phyloP scores from a whole-genome alignment of 2,797 vertebrate species.

The Euphonia xanthogaster region DNA sequence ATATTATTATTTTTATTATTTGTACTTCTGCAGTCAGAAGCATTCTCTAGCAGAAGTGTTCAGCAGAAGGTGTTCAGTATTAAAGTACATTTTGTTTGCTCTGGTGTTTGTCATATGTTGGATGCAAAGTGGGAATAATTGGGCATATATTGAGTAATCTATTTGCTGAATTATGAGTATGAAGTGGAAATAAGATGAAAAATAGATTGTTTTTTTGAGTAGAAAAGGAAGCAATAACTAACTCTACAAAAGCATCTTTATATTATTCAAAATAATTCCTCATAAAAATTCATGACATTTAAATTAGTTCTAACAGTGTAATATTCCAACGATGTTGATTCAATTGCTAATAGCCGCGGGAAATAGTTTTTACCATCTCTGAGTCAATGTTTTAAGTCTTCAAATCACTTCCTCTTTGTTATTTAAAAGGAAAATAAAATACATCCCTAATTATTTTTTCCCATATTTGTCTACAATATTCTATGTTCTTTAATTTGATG shows the following conservation, averaged over 20 bases:
- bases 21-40: not conserved
- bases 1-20: not conserved
- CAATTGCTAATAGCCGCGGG: not conserved
- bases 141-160: not conserved
- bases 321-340: not conserved
- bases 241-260: not conserved
- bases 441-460: not conserved
- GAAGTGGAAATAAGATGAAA: not conserved
- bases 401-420: not conserved
- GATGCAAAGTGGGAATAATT: conserved; percentile 8
- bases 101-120: not conserved
- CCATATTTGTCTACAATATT: not conserved
- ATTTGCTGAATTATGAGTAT: not conserved
- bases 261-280: conserved; percentile 35
- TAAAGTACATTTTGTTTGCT: not conserved
- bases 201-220: not conserved
- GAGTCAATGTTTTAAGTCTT: not conserved
- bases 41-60: not conserved
- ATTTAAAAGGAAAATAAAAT: not conserved
- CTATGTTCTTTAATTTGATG: not conserved
- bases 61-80: not conserved
- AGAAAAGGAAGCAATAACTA: not conserved
- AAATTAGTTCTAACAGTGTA: not conserved
- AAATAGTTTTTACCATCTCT: not conserved
- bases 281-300: conserved; percentile 30